Evolutionary conservation across 2,888 invertebrate genomes (phyloP).

Genomic region (Vannuccia rotundouncinata): DNA sequence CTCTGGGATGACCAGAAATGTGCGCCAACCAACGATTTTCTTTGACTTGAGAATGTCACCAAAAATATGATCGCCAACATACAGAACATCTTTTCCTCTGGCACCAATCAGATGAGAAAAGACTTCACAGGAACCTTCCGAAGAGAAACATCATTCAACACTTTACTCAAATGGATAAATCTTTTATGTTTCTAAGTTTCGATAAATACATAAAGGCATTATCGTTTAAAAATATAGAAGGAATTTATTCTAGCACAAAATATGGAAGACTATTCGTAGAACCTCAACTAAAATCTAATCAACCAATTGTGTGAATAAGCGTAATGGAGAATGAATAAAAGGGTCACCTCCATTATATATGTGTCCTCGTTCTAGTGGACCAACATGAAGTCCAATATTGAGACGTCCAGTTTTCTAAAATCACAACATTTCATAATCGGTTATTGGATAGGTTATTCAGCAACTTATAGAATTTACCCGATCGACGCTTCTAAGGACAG

Average conservation of each 20-base stretch:
- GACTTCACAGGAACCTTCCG: constrained; percentile 53
- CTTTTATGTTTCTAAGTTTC: too few species aligned
- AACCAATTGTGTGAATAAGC: too few species aligned
- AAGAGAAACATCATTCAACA: too few species aligned
- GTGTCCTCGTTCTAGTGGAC: constrained; percentile 68
- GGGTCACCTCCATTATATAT: constrained; percentile 77
- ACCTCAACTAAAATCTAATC: too few species aligned
- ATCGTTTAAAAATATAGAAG: too few species aligned
- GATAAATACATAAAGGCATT: too few species aligned
- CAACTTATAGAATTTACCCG: constrained; percentile 58
- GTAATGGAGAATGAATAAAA: too few species aligned
- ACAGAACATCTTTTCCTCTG: constrained; percentile 92
- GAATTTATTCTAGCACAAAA: too few species aligned
- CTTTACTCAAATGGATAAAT: too few species aligned
- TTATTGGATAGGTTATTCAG: not conserved
- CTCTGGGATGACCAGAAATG: constrained; percentile 96
- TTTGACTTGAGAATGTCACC: constrained; percentile 97
- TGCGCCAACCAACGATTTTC: constrained; percentile 94
- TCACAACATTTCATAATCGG: not conserved
- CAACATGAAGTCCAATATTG: constrained; percentile 82
- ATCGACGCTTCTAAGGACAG: constrained; percentile 84
- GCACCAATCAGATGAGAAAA: constrained; percentile 58
- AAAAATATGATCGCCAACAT: constrained; percentile 97
- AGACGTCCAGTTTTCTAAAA: constrained; percentile 70
- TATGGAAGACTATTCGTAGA: too few species aligned